These are phyloP conservation scores for Exephanes ischioxanthus DNA, from an alignment of 2,888 invertebrate species.

Conservation along the genomic window DNA sequence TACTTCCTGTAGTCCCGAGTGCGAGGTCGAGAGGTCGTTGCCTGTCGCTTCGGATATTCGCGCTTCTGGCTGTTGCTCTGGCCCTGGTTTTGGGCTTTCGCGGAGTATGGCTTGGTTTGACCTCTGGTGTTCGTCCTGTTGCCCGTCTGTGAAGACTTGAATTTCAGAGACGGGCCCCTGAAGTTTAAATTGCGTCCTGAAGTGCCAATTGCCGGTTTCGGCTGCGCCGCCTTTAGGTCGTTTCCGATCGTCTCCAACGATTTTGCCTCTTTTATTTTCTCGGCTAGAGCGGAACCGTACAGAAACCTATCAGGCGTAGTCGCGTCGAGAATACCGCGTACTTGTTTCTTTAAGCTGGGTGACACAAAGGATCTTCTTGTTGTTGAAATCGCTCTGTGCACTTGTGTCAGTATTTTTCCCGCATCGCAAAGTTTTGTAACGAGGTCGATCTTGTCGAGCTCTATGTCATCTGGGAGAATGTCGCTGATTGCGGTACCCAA, in stretches of 20 bases:
- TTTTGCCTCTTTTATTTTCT: constrained; percentile 45
- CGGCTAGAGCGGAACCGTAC: constrained; percentile 36
- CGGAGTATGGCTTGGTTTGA: not conserved
- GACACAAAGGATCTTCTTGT: constrained; percentile 37
- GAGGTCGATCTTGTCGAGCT: constrained; percentile 37
- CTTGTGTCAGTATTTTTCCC: constrained; percentile 40
- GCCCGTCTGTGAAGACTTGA: constrained; percentile 12
- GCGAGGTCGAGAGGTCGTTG: not conserved
- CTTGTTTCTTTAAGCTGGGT: constrained; percentile 38
- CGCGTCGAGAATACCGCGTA: constrained; percentile 1
- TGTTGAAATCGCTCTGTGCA: constrained; percentile 29
- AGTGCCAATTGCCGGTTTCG: not conserved
- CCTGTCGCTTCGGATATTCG: constrained; percentile 20
- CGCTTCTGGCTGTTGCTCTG: not conserved
- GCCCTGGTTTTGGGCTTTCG: constrained; percentile 1
- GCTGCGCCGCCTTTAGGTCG: not conserved
- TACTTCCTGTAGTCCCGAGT: constrained; percentile 5
- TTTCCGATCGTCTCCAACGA: constrained; percentile 32
- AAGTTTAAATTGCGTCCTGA: constrained; percentile 38
- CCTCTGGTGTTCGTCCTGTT: constrained; percentile 1
- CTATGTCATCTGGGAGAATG: constrained; percentile 25
- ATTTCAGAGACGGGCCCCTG: constrained; percentile 35
- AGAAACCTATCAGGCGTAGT: constrained; percentile 29
- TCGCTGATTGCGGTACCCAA: constrained; percentile 41
- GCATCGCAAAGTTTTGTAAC: constrained; percentile 33